Percentiles rank a stretch among this genome's conserved stretches.
Evolutionary conservation across 2,888 invertebrate genomes (phyloP).

Genomic region (Timandra comae): DNA sequence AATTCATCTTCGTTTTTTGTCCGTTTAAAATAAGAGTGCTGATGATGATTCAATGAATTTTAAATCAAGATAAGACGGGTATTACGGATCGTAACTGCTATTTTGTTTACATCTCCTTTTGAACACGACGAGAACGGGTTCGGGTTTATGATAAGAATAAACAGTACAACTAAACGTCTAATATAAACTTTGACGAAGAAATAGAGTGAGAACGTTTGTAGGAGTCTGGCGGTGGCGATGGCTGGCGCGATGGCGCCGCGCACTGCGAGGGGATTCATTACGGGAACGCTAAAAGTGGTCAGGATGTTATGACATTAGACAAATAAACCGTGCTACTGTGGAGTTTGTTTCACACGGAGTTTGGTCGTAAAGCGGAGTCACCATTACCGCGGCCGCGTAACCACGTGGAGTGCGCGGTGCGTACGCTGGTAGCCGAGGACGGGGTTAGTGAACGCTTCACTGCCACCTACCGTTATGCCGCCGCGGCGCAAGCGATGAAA

Average conservation of each 20-base stretch:
- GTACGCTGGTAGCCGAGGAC: slow-evolving; percentile 19
- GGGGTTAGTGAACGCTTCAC: slow-evolving; percentile 46
- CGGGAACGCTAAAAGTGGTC: slow-evolving; percentile 19
- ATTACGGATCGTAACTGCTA: slow-evolving; percentile 6
- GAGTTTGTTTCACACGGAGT: slow-evolving; percentile 22
- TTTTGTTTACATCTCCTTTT: slow-evolving; percentile 17
- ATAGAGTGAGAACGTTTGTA: neutral
- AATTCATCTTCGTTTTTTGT: slow-evolving; percentile 19
- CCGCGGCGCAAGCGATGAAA: slow-evolving; percentile 27
- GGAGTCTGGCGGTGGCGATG: slow-evolving; percentile 1
- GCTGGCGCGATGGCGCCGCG: too few species aligned
- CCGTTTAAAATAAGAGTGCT: slow-evolving; percentile 13
- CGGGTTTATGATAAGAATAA: slow-evolving; percentile 1
- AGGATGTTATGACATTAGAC: slow-evolving; percentile 32
- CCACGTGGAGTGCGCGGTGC: slow-evolving; percentile 28
- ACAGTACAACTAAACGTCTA: slow-evolving; percentile 8
- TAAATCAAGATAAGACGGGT: slow-evolving; percentile 14
- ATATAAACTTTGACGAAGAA: slow-evolving; percentile 16
- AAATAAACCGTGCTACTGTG: slow-evolving; percentile 24
- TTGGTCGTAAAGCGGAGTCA: slow-evolving; percentile 22
- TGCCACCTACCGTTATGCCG: slow-evolving; percentile 37
- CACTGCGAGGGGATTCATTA: too few species aligned
- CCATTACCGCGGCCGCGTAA: slow-evolving; percentile 1
- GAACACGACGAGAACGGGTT: slow-evolving; percentile 9
- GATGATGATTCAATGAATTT: slow-evolving; percentile 19